Evolutionary conservation across 2,113 vertebrate species (phyloP), one percentile per base, ranked within the genome.

Genomic region (Trichechus manatus): DNA sequence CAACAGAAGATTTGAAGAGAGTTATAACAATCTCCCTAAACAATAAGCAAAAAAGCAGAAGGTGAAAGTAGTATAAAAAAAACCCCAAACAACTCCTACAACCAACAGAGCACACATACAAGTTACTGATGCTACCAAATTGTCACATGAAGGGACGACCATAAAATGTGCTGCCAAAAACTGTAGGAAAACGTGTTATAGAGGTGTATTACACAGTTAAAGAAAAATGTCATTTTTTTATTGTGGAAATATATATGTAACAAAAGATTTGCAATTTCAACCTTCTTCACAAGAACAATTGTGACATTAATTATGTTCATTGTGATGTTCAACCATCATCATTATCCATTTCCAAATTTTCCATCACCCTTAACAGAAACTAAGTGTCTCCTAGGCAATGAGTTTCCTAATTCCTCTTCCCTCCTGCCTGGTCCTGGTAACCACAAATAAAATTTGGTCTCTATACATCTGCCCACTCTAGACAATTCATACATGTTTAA

Each of bases 171-270:
- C 0, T 7, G 64, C 29, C 77, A 89, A 89, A 87, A 85, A 64
- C 31, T 33, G 50, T 1, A 19, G 56, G 44, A 6, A 87, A 19
- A 44, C 22, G 17, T 10, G 19, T 9, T 25, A 25, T 2, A 6
- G 27, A 75, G 19, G 2, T 9, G 9, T n/a, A 22, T 47, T 1
- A 36, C 17, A 0, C 0, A 23, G 36, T 13, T 17, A 9, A 2
- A 56, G 0, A 6, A 23, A 17, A 47, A 2, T 3, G 8, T 27
- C 4, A 31, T 0, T 74, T 39, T 74, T 20, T 74, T 74, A 74
- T 23, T 74, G 36, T 72, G 33, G 9, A 72, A 72, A 72, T 56
- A 33, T 20, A 72, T 36, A 36, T 20, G n/a, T 74, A 74, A 10
- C 20, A 22, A 74, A 39, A 74, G 19, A 39, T 74, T 64, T 25